Conservation (phyloP, 2,888 invertebrate genomes). For the Erebia palarica region DNA sequence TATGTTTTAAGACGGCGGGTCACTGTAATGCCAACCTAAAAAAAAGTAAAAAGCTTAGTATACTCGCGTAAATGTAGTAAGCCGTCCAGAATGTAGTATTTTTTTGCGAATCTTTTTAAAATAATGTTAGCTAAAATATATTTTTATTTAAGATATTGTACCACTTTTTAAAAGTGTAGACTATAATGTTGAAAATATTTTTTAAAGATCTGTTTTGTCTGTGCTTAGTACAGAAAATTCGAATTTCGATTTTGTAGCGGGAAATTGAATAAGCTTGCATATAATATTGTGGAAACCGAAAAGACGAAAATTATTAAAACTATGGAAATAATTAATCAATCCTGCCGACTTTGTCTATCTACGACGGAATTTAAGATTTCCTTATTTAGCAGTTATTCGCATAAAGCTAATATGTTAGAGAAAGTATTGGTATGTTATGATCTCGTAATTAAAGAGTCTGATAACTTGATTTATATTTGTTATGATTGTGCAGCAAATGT, state of each 20-base stretch:
- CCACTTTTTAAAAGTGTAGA: constrained; percentile 35
- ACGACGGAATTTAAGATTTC: constrained; percentile 70
- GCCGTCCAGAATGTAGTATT: constrained; percentile 71
- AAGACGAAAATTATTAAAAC: constrained; percentile 35
- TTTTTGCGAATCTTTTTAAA: constrained; percentile 51
- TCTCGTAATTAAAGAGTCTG: constrained; percentile 63
- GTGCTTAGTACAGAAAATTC: constrained; percentile 31
- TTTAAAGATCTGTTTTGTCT: constrained; percentile 40
- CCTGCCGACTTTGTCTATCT: constrained; percentile 66
- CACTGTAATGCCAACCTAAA: constrained; percentile 28
- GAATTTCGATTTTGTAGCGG: constrained; percentile 42
- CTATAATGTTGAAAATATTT: constrained; percentile 33
- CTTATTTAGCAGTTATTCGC: constrained; percentile 61
- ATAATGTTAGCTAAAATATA: constrained; percentile 16
- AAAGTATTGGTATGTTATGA: constrained; percentile 69
- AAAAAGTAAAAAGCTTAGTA: constrained; percentile 54
- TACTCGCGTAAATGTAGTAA: constrained; percentile 60
- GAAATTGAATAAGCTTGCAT: constrained; percentile 40
- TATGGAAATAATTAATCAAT: constrained; percentile 64
- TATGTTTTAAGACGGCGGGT: constrained; percentile 35
- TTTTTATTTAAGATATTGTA: constrained; percentile 23
- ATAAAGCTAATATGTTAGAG: constrained; percentile 60
- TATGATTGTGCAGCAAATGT: constrained; percentile 68
- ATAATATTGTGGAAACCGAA: background rate
- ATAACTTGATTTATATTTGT: constrained; percentile 64